These are phyloP conservation scores for Mantis religiosa DNA, from an alignment of 2,888 invertebrate species.

Conservation along the genomic window DNA sequence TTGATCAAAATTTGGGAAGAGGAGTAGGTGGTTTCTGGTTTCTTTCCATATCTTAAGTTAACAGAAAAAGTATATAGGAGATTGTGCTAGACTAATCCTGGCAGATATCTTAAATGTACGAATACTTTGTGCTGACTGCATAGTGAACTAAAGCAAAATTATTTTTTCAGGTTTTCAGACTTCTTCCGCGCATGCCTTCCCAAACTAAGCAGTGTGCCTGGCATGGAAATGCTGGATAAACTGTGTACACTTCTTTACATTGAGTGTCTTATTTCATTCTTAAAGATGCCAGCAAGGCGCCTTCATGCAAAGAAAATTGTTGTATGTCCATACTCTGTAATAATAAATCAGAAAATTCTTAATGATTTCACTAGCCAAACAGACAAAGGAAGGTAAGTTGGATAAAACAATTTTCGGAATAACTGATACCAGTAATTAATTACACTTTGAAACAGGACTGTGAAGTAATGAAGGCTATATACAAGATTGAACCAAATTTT, in stretches of 20 bases:
- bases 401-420: neutral
- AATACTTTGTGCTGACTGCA: no score
- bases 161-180: neutral
- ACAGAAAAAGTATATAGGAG: no score
- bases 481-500: no score
- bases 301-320: neutral
- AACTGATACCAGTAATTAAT: neutral
- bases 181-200: neutral
- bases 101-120: no score
- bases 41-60: no score
- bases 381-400: neutral
- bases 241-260: neutral
- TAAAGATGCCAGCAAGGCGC: neutral
- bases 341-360: neutral
- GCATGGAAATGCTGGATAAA: neutral
- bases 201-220: neutral
- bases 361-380: neutral
- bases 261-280: neutral
- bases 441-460: no score
- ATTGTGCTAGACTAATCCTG: no score
- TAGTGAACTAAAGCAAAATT: neutral
- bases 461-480: no score
- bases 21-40: no score
- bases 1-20: no score
- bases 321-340: neutral